phyloP scores from a whole-genome alignment of 2,888 invertebrate species.

The Lithophane leautieri region DNA sequence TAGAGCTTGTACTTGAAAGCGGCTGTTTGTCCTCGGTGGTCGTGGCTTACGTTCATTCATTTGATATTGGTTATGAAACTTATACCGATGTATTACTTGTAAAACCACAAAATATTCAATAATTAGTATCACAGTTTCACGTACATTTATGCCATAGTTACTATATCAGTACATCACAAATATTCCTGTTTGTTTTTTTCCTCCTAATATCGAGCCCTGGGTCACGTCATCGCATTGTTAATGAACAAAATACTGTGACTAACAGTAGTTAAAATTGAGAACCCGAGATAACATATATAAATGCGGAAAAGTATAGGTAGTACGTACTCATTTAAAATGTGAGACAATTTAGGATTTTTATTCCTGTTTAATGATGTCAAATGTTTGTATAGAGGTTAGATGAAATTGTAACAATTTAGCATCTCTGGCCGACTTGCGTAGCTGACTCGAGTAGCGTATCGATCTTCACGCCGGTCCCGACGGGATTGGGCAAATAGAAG shows the following conservation, averaged over 20 bases:
- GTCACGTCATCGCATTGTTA: slow-evolving; percentile 48
- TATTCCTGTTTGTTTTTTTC: slow-evolving; percentile 52
- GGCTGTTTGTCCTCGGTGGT: slow-evolving; percentile 8
- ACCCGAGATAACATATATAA: slow-evolving; percentile 32
- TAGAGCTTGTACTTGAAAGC: slow-evolving; percentile 13
- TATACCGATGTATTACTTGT: slow-evolving; percentile 24
- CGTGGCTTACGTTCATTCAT: slow-evolving; percentile 38
- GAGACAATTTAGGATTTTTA: background rate
- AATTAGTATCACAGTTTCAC: slow-evolving; percentile 20
- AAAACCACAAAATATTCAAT: slow-evolving; percentile 34
- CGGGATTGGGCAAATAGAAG: slow-evolving; percentile 56
- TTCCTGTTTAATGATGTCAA: background rate
- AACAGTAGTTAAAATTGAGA: slow-evolving; percentile 28
- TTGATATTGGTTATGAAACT: slow-evolving; percentile 36
- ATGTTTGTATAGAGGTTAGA: slow-evolving; percentile 12
- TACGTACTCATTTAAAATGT: background rate
- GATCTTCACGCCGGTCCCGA: slow-evolving; percentile 63
- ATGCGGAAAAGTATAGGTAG: slow-evolving; percentile 5
- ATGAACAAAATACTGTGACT: slow-evolving; percentile 35
- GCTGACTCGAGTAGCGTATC: slow-evolving; percentile 58
- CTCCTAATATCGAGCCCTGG: slow-evolving; percentile 50
- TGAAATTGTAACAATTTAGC: slow-evolving; percentile 48
- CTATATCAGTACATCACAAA: slow-evolving; percentile 38
- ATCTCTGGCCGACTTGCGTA: slow-evolving; percentile 50
- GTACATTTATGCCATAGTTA: slow-evolving; percentile 6